Base-by-base conservation (phyloP, 2,888 invertebrate species). In the Fragum whitleyi region DNA sequence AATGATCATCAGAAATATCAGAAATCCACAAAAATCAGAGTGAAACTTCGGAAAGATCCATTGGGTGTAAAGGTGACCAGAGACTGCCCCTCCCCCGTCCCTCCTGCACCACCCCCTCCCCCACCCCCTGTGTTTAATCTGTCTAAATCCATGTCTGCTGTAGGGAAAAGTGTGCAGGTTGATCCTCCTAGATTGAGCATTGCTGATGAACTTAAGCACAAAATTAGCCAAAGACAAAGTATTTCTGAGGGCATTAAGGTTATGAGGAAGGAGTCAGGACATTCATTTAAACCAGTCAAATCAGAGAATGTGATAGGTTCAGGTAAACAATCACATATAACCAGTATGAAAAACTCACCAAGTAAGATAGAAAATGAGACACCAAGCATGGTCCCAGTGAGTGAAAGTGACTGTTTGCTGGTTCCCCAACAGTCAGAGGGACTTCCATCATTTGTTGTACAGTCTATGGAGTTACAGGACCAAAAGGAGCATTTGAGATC, bases 401-500 rank as follows among this genome's bases (percentile, higher is more conserved):
- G 26, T 26, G 73, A 71, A 51, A 74, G 26, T 26, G 73, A 71
- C 51, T 72, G 74, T 57, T 29, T 51, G 21, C 61, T 85, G 21
- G 57, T 55, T 16, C 85, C 85, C 36, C 72, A 82, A 26, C 82
- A 72, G 55, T 85, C 82, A 26, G 82, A 83, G 39, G 85, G 85
- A 7, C 42, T 85, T 19, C 82, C 85, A 9, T 68, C 79, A 53
- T 87, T 90, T 77, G 83, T 87, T 26, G 61, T 92, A n/a, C 86
- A 88, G 51, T 88, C 91, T 0, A 57, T 89, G 23, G 88, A 89
- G 36, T 78, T 92, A 69, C 55, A 81, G 32, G 84, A 85, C 57
- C 91, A 92, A 79, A 90, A 87, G 70, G 84, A 86, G 28, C 79
- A 87, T 53, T 83, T 92, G 68, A 88, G 81, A 70, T 86, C 91